Evolutionary conservation across 2,113 vertebrate genomes (phyloP).

Genomic region (Perca fluviatilis): DNA sequence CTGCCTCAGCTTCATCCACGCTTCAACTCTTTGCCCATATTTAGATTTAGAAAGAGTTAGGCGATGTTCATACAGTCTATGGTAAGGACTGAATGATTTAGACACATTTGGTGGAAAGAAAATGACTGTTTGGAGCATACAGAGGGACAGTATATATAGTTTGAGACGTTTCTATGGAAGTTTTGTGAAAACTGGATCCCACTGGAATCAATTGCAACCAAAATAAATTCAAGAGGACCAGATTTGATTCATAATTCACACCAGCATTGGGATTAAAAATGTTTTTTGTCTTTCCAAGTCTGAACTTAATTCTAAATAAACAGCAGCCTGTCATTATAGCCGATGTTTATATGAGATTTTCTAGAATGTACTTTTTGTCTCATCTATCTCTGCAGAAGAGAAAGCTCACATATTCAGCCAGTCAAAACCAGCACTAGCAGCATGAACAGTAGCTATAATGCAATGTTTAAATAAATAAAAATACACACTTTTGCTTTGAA

Average conservation of each 20-base stretch:
- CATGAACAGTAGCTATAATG: background rate
- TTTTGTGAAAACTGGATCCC: background rate
- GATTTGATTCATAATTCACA: background rate
- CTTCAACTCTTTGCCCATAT: no score
- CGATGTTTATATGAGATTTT: background rate
- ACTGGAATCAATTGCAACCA: background rate
- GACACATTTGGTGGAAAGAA: no score
- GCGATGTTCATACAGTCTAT: no score
- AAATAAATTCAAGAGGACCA: background rate
- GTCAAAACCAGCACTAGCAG: no score
- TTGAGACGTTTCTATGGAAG: background rate
- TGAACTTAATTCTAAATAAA: background rate
- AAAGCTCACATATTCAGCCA: background rate
- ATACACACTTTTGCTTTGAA: background rate
- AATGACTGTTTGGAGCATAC: no score
- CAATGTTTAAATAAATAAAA: background rate
- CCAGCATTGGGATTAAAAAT: background rate
- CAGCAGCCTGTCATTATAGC: background rate
- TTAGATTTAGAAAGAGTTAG: no score
- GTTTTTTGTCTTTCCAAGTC: no score
- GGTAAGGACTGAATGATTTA: background rate
- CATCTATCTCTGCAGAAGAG: background rate
- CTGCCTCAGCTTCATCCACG: no score
- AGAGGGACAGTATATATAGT: no score
- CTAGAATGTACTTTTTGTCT: background rate